Percentiles rank a stretch among this genome's conserved stretches.
phyloP scores from a whole-genome alignment of 1,140 invertebrate genomes.

The Araneus ventricosus region DNA sequence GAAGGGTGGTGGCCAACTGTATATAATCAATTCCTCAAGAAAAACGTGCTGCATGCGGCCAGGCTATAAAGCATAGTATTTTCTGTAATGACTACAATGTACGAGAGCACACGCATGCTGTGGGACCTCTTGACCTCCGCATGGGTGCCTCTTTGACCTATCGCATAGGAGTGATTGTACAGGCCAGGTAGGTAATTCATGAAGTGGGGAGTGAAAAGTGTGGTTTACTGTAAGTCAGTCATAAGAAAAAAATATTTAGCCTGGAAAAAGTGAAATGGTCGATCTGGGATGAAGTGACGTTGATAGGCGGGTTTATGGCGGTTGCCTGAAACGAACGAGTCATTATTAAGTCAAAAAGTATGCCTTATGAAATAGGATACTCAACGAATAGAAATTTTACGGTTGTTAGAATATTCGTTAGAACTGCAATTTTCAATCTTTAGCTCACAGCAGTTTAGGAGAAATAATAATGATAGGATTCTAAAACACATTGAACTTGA shows the following conservation, averaged over 20 bases:
- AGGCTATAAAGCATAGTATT: conserved; percentile 48
- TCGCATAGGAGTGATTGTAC: conserved; percentile 11
- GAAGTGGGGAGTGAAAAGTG: conserved; percentile 45
- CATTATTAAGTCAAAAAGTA: neutral
- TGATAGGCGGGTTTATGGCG: neutral
- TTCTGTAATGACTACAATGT: conserved; percentile 52
- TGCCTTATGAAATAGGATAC: too few relatives aligned
- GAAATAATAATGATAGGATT: too few relatives aligned
- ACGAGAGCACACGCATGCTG: conserved; percentile 45
- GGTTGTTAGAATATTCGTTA: too few relatives aligned
- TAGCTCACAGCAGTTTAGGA: too few relatives aligned
- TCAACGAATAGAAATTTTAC: too few relatives aligned
- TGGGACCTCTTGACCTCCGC: conserved; percentile 35
- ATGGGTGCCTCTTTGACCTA: conserved; percentile 45
- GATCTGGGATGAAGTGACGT: neutral
- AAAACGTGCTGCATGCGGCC: conserved; percentile 24
- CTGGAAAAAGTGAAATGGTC: neutral
- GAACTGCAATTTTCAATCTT: too few relatives aligned
- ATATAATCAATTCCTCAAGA: conserved; percentile 51
- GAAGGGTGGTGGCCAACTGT: conserved; percentile 13
- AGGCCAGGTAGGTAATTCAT: conserved; percentile 54
- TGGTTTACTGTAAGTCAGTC: neutral
- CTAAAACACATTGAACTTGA: too few relatives aligned
- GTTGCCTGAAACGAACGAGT: neutral
- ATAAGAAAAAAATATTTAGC: neutral